phyloP scores from a whole-genome alignment of 2,888 invertebrate genomes.

The Ormyrus pomaceus region DNA sequence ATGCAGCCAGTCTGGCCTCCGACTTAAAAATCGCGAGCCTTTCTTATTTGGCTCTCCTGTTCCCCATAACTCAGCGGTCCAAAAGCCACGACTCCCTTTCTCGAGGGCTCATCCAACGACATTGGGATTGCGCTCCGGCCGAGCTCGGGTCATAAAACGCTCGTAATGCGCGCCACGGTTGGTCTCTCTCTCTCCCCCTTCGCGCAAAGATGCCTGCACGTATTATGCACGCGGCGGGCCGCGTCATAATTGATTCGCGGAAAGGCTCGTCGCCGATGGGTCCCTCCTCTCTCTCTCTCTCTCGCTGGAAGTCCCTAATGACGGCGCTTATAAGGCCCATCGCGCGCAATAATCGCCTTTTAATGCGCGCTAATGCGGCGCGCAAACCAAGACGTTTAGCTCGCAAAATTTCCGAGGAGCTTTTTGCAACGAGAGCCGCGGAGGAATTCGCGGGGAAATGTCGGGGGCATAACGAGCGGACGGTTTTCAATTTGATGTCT shows the following conservation, averaged over 20 bases:
- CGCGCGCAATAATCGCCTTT: slow-evolving; percentile 28
- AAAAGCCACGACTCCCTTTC: too few species aligned
- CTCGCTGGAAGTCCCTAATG: slow-evolving; percentile 62
- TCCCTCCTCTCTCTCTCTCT: slow-evolving; percentile 9
- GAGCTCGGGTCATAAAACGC: slow-evolving; percentile 60
- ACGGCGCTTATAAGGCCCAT: slow-evolving; percentile 53
- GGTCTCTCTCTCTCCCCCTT: slow-evolving; percentile 52
- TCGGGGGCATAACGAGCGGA: too few species aligned
- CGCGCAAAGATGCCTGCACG: slow-evolving; percentile 64
- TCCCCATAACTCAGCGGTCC: too few species aligned
- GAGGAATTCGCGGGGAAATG: too few species aligned
- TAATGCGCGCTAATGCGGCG: slow-evolving; percentile 26
- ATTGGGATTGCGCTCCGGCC: not conserved
- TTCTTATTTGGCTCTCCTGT: too few species aligned
- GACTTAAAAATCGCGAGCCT: too few species aligned
- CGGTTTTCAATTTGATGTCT: too few species aligned
- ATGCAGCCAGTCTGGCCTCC: too few species aligned
- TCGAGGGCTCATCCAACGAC: too few species aligned
- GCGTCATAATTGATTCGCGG: slow-evolving; percentile 68
- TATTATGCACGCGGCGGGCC: slow-evolving; percentile 38
- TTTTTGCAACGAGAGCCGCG: too few species aligned
- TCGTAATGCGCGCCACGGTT: slow-evolving; percentile 64
- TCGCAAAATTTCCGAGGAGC: too few species aligned
- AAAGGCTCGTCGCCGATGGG: slow-evolving; percentile 54
- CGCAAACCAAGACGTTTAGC: too few species aligned